Evolutionary conservation across 2,888 invertebrate genomes (phyloP), one percentile per base, ranked within the genome.

Genomic region (Ormyrus rosae): DNA sequence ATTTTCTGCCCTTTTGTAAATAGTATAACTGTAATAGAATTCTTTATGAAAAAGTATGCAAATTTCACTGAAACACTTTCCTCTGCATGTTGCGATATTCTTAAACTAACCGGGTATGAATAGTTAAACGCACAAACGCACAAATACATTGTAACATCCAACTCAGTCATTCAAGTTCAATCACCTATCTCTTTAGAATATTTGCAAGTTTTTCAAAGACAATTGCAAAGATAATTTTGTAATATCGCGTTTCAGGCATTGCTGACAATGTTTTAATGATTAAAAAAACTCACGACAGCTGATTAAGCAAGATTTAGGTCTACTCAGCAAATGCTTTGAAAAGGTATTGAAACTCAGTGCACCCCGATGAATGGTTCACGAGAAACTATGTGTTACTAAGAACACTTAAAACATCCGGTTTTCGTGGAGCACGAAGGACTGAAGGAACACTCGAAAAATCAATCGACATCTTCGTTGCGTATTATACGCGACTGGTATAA

Each of bases 11-110:
- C 34, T 34, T 34, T 34, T 34, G 4, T 34, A 34, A 34, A 34
- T 34, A 34, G 34, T 34, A 34, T 19, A 19, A 19, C 19, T 19
- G 34, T 34, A 19, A 19, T 19, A 19, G 34, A 34, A 34, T 34
- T 34, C 4, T 34, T 34, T 3, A 34, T 34, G 34, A 34, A 34
- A 34, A 34, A 34, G 34, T 2, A 34, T 34, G 34, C 34, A 34
- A 34, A 34, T 34, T 34, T 34, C 34, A 34, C 34, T 34, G 34
- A 34, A 80, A 83, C 75, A 82, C 83, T 84, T 85, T 55, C 50
- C 53, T 51, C 13, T 67, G 58, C 55, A 13, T 6, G 50, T 34
- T 58, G 51, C 9, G 50, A 55, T 69, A 4, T 55, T 70, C 48
- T 72, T 75, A 78, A 78, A 72, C 64, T 70, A 72, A 53, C 34